phyloP scores from a whole-genome alignment of 2,797 vertebrate genomes.

The Paramormyrops hopkinsi region DNA sequence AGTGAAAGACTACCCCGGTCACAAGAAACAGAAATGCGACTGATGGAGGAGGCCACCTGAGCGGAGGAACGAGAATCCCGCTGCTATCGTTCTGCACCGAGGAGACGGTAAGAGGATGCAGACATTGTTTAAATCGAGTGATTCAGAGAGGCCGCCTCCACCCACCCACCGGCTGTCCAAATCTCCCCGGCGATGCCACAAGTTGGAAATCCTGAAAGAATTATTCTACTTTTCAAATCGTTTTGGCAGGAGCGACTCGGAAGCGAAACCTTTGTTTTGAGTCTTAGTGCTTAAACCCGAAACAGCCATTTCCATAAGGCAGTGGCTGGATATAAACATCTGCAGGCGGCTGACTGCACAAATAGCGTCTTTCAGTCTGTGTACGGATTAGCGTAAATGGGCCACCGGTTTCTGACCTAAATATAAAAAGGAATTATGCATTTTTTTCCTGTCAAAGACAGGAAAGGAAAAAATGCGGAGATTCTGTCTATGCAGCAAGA shows the following conservation, averaged over 20 bases:
- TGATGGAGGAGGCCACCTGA: not conserved
- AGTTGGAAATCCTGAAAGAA: not conserved
- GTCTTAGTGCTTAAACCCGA: not conserved
- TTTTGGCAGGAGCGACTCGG: not conserved
- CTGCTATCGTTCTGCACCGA: not conserved
- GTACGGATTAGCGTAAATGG: constrained; percentile 10
- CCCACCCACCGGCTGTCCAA: not conserved
- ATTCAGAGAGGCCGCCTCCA: not conserved
- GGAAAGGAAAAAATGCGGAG: not conserved
- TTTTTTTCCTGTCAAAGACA: not conserved
- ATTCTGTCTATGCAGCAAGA: constrained; percentile 13
- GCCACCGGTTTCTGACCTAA: constrained; percentile 3
- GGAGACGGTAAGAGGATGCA: not conserved
- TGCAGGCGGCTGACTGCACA: not conserved
- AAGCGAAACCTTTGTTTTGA: not conserved
- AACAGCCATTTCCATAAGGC: not conserved
- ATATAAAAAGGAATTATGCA: not conserved
- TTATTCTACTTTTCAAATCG: constrained; percentile 4
- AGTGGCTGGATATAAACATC: not conserved
- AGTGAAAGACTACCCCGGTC: not conserved
- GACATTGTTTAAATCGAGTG: constrained; percentile 10
- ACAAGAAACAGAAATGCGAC: not conserved
- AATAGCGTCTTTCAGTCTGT: constrained; percentile 10
- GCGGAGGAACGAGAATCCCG: not conserved
- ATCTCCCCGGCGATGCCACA: constrained; percentile 3